Evolutionary conservation across 2,888 invertebrate genomes (phyloP).

Genomic region (Drosophila kuntzei): DNA sequence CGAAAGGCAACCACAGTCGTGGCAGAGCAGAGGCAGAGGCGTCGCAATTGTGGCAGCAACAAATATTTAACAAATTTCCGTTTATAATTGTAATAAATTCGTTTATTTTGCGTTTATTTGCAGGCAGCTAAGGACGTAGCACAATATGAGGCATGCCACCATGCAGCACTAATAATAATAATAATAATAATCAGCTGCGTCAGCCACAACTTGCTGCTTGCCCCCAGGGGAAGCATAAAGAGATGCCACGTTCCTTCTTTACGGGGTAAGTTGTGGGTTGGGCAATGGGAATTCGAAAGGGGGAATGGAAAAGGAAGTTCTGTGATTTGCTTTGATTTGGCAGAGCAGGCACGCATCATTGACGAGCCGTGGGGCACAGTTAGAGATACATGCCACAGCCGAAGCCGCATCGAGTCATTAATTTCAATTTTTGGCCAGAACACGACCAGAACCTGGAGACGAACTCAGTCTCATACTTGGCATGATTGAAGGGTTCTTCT

Average conservation of each 20-base stretch:
- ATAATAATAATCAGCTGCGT: constrained; percentile 55
- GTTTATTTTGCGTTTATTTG: constrained; percentile 46
- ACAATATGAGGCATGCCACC: constrained; percentile 7
- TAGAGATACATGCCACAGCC: constrained; percentile 22
- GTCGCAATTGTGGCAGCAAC: constrained; percentile 3
- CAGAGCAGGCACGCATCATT: constrained; percentile 64
- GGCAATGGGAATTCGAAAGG: neutral
- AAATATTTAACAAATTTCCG: constrained; percentile 63
- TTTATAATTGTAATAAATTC: constrained; percentile 42
- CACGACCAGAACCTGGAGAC: too few species aligned
- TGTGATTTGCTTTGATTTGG: constrained; percentile 66
- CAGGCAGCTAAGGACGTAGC: constrained; percentile 21
- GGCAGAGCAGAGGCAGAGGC: constrained; percentile 6
- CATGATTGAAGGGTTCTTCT: constrained; percentile 51
- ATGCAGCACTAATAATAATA: constrained; percentile 52
- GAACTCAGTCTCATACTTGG: neutral
- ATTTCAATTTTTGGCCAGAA: constrained; percentile 64
- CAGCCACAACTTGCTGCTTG: constrained; percentile 35
- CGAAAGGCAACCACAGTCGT: constrained; percentile 40
- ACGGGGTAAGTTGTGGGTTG: constrained; percentile 21
- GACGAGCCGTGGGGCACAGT: constrained; percentile 53
- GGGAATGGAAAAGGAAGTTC: neutral
- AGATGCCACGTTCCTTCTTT: constrained; percentile 11
- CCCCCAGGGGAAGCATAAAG: constrained; percentile 55
- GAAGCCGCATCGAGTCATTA: constrained; percentile 63